These are phyloP conservation scores for Clarias fuscus DNA, from an alignment of 2,797 vertebrate genomes.

Conservation along the genomic window DNA sequence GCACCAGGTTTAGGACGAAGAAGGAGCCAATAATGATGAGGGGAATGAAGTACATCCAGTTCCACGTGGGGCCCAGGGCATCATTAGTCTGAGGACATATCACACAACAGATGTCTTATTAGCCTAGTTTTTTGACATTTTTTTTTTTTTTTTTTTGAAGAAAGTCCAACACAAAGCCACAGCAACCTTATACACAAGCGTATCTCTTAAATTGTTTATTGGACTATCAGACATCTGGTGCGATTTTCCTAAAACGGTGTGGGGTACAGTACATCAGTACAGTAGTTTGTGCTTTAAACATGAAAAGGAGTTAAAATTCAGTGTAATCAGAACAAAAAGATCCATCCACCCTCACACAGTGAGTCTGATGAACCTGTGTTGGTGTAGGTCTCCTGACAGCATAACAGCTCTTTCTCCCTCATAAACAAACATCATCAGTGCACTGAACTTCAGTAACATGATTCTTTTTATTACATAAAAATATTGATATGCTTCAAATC, in stretches of 20 bases:
- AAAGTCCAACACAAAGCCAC: constrained; percentile 1
- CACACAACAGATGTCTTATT: constrained; percentile 42
- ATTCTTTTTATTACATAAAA: constrained; percentile 25
- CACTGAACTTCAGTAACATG: constrained; percentile 29
- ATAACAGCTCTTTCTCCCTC: constrained; percentile 32
- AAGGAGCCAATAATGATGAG: constrained; percentile 99
- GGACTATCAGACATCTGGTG: constrained; percentile 22
- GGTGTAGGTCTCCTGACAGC: constrained; percentile 43
- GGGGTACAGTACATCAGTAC: constrained; percentile 6
- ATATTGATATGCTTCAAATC: constrained; percentile 12
- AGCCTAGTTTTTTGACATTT: background rate
- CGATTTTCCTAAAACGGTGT: background rate
- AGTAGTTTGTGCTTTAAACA: constrained; percentile 27
- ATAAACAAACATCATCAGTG: constrained; percentile 38
- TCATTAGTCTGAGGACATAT: constrained; percentile 89
- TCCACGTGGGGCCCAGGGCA: constrained; percentile 95
- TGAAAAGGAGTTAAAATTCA: constrained; percentile 12
- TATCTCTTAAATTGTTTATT: background rate
- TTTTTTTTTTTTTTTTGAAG: background rate
- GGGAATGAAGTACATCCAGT: constrained; percentile 99
- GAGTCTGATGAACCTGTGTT: constrained; percentile 42
- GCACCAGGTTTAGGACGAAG: constrained; percentile 97
- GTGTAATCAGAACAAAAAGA: constrained; percentile 14
- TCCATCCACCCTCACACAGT: constrained; percentile 40
- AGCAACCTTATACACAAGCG: background rate